Evolutionary conservation across 2,113 vertebrate genomes (phyloP).

Genomic region (Calidris pugnax): DNA sequence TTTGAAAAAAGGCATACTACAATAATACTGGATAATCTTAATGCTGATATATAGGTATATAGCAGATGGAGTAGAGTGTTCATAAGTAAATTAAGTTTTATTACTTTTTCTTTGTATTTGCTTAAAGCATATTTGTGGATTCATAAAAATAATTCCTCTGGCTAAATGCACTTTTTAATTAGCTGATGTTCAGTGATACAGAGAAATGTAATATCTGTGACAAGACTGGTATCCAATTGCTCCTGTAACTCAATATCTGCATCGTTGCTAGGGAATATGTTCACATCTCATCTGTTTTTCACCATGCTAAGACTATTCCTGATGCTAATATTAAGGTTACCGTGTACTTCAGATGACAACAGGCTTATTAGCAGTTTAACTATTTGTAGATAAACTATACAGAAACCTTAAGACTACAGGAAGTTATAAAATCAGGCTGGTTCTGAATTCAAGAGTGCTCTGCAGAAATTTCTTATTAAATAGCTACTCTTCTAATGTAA

Average conservation of each 20-base stretch:
- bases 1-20: not conserved
- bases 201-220: conserved; percentile 34
- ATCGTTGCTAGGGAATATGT: not conserved
- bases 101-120: conserved; percentile 51
- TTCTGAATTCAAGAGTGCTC: not conserved
- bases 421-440: not conserved
- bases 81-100: conserved; percentile 51
- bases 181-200: conserved; percentile 34
- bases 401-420: not conserved
- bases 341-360: not conserved
- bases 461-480: not conserved
- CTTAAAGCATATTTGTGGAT: conserved; percentile 40
- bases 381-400: not conserved
- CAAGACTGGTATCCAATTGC: not conserved
- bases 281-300: not conserved
- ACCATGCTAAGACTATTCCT: not conserved
- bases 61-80: not conserved
- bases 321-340: not conserved
- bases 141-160: conserved; percentile 53
- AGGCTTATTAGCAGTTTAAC: not conserved
- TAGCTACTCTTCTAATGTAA: not conserved
- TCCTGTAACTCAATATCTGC: conserved; percentile 6
- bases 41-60: not conserved
- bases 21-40: not conserved
- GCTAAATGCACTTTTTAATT: conserved; percentile 60